Evolutionary conservation across 2,797 vertebrate genomes (phyloP), one percentile per base, ranked within the genome.

Genomic region (Propithecus deckenii): DNA sequence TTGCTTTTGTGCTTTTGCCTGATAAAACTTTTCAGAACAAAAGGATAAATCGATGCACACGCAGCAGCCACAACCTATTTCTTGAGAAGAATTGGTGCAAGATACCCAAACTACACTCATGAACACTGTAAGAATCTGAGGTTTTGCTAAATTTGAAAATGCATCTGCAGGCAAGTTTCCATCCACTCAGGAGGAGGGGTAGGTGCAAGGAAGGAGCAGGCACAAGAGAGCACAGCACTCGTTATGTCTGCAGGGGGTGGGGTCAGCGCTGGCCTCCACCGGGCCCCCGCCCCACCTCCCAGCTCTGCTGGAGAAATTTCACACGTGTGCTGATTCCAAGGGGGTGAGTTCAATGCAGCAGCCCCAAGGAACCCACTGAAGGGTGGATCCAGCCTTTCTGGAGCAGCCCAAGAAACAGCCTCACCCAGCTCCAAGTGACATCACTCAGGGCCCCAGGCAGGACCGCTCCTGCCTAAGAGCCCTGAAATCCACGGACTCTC

Each of bases 401-500:
- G 9, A 86, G 63, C 63, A 69, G 43, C 17, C 14, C 25, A 32
- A 72, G 78, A 67, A 91, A 61, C 2, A 65, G 89, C 75, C 83
- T 85, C 79, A 48, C 55, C 83, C 84, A 76, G 63, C 63, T 55
- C 93, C 71, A 63, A 85, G 63, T 86, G 91, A 94, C 96, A 79
- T 94, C 95, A 85, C 67, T 23, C 1, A 1, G 65, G 41, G 46
- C 61, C 89, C 93, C 91, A 11, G 67, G 83, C 35, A 35, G 75
- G 79, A 48, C 86, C 38, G 28, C 55, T 63, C 72, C 75, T 55
- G 89, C 93, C 78, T 50, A 22, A 28, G 23, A 46, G 55, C 83
- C 30, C 15, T 22, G 18, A 59, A 71, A 61, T 35, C 48, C 81
- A 48, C 8, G 0, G 8, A 55, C 30, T 48, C 63, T 65, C 55